These are phyloP conservation scores for Sebastolobus altivelis DNA, from an alignment of 2,797 vertebrate genomes.

Conservation along the genomic window DNA sequence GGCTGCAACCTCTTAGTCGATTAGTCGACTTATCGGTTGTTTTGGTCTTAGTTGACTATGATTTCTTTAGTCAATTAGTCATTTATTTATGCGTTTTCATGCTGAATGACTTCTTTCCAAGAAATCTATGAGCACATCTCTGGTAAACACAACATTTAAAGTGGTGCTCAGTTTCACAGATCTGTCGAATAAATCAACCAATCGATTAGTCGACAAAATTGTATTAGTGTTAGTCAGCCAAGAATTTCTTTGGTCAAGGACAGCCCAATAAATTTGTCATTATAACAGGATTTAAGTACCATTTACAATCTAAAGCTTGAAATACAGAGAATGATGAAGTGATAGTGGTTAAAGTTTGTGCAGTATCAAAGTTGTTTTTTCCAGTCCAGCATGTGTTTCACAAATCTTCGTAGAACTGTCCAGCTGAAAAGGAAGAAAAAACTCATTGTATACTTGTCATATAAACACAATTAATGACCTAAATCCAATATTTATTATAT, in stretches of 20 bases:
- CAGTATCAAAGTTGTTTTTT: constrained; percentile 9
- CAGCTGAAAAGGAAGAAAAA: constrained; percentile 61
- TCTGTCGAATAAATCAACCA: not conserved
- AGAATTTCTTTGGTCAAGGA: not conserved
- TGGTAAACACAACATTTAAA: too few species aligned
- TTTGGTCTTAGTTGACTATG: too few species aligned
- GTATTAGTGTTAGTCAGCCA: too few species aligned
- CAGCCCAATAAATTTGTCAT: not conserved
- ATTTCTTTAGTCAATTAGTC: too few species aligned
- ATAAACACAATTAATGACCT: not conserved
- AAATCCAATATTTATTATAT: not conserved
- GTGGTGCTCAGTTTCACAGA: not conserved
- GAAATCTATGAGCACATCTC: too few species aligned
- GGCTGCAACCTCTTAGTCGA: too few species aligned
- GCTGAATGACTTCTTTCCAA: too few species aligned
- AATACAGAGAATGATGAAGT: constrained; percentile 36
- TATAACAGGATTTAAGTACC: constrained; percentile 21
- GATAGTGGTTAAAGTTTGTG: constrained; percentile 20
- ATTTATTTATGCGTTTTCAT: too few species aligned
- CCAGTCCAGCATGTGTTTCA: constrained; percentile 45
- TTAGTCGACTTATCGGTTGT: too few species aligned
- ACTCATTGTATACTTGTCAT: not conserved
- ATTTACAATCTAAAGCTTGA: constrained; percentile 28
- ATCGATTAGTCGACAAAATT: too few species aligned
- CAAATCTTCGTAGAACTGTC: constrained; percentile 69